Conservation (phyloP, 2,797 vertebrate genomes). For the Echiichthys vipera region DNA sequence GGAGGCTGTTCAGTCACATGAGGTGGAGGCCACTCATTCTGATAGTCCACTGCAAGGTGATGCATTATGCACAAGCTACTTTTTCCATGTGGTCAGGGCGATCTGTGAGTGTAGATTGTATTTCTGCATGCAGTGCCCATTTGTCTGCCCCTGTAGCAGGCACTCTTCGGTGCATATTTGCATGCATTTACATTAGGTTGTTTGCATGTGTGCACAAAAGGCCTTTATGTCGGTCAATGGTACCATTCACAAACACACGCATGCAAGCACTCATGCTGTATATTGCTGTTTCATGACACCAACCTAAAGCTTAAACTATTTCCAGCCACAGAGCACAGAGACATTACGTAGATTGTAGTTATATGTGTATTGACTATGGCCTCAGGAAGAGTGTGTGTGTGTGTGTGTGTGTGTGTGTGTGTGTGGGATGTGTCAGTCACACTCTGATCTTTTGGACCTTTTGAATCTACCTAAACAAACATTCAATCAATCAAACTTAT, state of each 20-base stretch:
- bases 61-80: conserved; percentile 57
- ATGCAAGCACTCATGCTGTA: background rate
- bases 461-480: conserved; percentile 20
- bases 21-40: conserved; percentile 8
- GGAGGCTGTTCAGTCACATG: conserved; percentile 27
- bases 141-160: background rate
- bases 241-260: conserved; percentile 21
- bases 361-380: conserved; percentile 36
- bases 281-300: conserved; percentile 19
- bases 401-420: background rate
- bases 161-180: conserved; percentile 32
- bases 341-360: conserved; percentile 21
- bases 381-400: background rate
- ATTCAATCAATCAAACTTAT: background rate
- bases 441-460: conserved; percentile 19
- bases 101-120: background rate
- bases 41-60: conserved; percentile 26
- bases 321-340: conserved; percentile 9
- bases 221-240: conserved; percentile 31
- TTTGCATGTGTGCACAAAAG: conserved; percentile 44
- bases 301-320: conserved; percentile 4
- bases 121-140: conserved; percentile 1
- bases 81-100: conserved; percentile 57
- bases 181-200: conserved; percentile 59
- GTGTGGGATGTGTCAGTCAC: background rate